Percentiles rank a stretch among this genome's conserved stretches.
phyloP scores from a whole-genome alignment of 2,113 vertebrate species.

The Cyprinus carpio region DNA sequence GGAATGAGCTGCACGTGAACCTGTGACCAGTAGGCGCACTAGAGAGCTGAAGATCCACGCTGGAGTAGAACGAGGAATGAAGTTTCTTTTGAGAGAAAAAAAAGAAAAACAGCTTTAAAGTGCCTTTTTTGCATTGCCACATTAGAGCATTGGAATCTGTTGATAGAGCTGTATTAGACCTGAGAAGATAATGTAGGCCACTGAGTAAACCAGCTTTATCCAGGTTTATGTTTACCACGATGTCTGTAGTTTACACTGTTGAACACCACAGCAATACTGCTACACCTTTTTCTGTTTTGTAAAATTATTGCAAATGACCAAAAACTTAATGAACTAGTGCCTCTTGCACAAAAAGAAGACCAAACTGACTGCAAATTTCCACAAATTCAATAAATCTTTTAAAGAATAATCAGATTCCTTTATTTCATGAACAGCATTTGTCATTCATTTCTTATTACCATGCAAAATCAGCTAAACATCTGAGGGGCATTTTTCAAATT shows the following conservation, averaged over 20 bases:
- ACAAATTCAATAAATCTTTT: conserved; percentile 80
- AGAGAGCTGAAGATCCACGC: conserved; percentile 56
- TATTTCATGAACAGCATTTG: neutral
- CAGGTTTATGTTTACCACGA: conserved; percentile 76
- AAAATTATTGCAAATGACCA: conserved; percentile 71
- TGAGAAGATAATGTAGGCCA: conserved; percentile 74
- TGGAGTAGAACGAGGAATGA: conserved; percentile 28
- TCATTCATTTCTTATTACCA: neutral
- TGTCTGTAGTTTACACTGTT: conserved; percentile 79
- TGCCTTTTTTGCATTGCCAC: conserved; percentile 82
- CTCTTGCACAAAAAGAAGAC: conserved; percentile 37
- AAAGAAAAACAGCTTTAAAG: conserved; percentile 85
- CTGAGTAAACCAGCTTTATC: conserved; percentile 70
- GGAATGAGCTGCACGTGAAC: conserved; percentile 63
- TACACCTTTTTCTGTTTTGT: conserved; percentile 77
- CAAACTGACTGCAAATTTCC: conserved; percentile 74
- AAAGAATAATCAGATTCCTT: conserved; percentile 62
- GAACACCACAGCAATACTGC: conserved; percentile 76
- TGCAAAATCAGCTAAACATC: neutral
- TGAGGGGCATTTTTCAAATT: neutral
- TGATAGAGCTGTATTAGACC: conserved; percentile 62
- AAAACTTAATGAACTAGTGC: conserved; percentile 64
- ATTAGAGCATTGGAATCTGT: conserved; percentile 73
- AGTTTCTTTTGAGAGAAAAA: conserved; percentile 34
- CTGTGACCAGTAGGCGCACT: conserved; percentile 55